Evolutionary conservation across 2,797 vertebrate genomes (phyloP).

Genomic region (Gallirallus australis): DNA sequence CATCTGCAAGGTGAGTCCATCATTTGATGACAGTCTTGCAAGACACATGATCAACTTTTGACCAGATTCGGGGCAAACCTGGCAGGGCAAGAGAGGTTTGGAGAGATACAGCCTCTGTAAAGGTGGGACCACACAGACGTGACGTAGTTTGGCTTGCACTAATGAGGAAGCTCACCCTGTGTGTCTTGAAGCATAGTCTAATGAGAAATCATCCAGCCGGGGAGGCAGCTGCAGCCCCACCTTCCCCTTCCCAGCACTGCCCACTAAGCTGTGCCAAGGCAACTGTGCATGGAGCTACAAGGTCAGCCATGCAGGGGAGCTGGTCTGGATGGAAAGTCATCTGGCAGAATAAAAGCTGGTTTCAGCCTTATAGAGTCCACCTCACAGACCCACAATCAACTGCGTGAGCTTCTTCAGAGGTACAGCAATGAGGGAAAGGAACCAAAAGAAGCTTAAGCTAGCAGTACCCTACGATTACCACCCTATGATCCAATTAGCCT

Average conservation of each 20-base stretch:
- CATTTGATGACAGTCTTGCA: neutral
- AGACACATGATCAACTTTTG: neutral
- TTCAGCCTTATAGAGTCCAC: neutral
- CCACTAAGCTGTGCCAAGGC: neutral
- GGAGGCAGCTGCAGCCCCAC: neutral
- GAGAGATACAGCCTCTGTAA: neutral
- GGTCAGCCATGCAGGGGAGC: neutral
- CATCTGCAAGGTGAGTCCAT: neutral
- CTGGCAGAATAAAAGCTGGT: neutral
- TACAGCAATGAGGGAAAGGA: neutral
- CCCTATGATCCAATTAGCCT: neutral
- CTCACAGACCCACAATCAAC: neutral
- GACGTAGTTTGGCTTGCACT: neutral
- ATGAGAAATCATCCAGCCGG: neutral
- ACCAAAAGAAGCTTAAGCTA: neutral
- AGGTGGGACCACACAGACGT: fast-evolving
- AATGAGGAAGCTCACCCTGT: neutral
- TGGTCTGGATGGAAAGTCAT: neutral
- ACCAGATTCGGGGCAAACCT: neutral
- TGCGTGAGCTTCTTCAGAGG: neutral
- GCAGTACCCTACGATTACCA: neutral
- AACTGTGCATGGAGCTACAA: neutral
- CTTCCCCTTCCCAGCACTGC: neutral
- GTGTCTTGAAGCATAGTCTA: fast-evolving
- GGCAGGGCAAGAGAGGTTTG: neutral